Conservation (phyloP, 92 coral and sea anemone species). For the Zoanthus sociatus region DNA sequence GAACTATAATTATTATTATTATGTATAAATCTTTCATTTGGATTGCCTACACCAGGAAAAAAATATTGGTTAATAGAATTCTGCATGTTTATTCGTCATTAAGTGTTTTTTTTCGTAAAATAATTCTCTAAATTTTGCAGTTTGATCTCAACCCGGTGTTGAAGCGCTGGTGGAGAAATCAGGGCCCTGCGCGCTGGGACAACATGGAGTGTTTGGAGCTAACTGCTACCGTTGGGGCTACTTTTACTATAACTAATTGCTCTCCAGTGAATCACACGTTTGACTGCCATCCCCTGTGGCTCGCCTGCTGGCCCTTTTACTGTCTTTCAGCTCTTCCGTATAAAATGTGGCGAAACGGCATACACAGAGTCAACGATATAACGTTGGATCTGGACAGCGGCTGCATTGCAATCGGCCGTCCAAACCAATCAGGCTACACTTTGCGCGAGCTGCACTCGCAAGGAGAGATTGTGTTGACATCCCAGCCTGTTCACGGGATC, state of each 20-base stretch:
- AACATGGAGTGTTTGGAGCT: conserved; percentile 83
- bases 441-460: conserved; percentile 54
- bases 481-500: conserved; percentile 46
- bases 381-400: conserved; percentile 67
- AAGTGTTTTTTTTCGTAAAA: too few relatives aligned
- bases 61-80: too few relatives aligned
- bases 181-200: conserved; percentile 88
- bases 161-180: conserved; percentile 89
- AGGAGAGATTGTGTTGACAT: conserved; percentile 3
- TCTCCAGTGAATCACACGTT: conserved; percentile 80
- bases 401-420: conserved; percentile 50
- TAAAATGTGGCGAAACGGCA: conserved; percentile 80
- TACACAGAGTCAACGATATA: conserved; percentile 70
- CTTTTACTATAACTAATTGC: conserved; percentile 74
- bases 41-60: too few relatives aligned
- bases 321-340: conserved; percentile 85
- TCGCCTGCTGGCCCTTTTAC: conserved; percentile 90
- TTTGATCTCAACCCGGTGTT: conserved; percentile 87
- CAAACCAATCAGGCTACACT: conserved; percentile 43
- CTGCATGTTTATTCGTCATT: too few relatives aligned
- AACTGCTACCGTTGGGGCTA: conserved; percentile 82
- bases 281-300: conserved; percentile 91
- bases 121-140: conserved; percentile 19
- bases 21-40: too few relatives aligned
- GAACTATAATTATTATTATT: too few relatives aligned